Percentiles rank a stretch among this genome's conserved stretches.
These are phyloP conservation scores for Tychaedon coryphoeus DNA, from an alignment of 2,113 vertebrate species.

Conservation along the genomic window DNA sequence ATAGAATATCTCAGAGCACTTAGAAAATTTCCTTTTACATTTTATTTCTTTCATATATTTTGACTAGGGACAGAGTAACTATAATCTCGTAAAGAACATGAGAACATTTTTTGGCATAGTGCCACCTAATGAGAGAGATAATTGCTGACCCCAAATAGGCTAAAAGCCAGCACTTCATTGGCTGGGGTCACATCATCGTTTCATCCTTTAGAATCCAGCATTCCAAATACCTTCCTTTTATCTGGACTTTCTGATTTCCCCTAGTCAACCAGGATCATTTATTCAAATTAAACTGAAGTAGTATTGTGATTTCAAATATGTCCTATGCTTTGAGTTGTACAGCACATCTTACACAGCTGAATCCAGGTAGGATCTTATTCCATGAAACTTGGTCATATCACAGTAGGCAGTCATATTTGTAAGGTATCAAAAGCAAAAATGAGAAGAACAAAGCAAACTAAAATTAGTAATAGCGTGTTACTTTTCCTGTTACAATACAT, in stretches of 20 bases:
- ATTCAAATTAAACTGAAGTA: neutral
- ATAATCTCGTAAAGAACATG: neutral
- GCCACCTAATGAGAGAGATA: neutral
- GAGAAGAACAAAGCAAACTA: neutral
- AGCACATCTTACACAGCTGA: neutral
- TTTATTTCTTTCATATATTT: neutral
- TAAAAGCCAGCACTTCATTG: neutral
- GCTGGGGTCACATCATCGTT: neutral
- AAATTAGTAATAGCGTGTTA: conserved; percentile 21
- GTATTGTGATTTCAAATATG: neutral
- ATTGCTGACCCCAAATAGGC: neutral
- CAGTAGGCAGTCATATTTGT: neutral
- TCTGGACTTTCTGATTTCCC: neutral
- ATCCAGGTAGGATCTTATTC: neutral
- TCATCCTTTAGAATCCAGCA: neutral
- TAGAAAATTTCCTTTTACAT: neutral
- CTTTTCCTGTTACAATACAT: neutral
- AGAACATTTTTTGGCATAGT: neutral
- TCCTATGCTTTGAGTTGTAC: neutral
- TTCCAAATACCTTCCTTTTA: neutral
- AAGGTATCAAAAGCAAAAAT: neutral
- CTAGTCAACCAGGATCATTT: neutral
- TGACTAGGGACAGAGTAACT: neutral
- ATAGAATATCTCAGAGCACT: accelerated
- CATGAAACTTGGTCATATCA: neutral